phyloP scores from a whole-genome alignment of 2,797 vertebrate genomes.

The Hyperoplus lanceolatus region DNA sequence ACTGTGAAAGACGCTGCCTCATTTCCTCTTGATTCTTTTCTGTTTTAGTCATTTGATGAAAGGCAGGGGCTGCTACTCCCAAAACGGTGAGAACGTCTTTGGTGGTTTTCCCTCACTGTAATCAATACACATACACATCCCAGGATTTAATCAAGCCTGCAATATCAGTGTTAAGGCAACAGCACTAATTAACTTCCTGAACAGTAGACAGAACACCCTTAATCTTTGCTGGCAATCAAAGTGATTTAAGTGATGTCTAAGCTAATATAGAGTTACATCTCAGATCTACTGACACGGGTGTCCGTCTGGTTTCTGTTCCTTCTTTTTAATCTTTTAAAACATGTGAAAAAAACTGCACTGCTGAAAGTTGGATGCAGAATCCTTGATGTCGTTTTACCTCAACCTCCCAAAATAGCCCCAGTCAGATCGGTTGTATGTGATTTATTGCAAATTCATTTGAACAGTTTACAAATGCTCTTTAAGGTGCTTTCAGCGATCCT shows the following conservation, averaged over 20 bases:
- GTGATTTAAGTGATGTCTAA: slow-evolving; percentile 35
- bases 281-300: slow-evolving; percentile 32
- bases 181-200: slow-evolving; percentile 67
- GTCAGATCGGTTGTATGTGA: background rate
- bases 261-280: slow-evolving; percentile 19
- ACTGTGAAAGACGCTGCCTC: slow-evolving; percentile 58
- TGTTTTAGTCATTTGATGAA: slow-evolving; percentile 66
- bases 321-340: slow-evolving; percentile 18
- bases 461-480: no score
- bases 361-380: background rate
- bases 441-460: background rate
- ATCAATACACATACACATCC: slow-evolving; percentile 52
- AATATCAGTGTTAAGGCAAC: slow-evolving; percentile 61
- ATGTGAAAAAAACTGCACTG: background rate
- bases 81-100: slow-evolving; percentile 69
- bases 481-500: no score
- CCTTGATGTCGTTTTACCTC: background rate
- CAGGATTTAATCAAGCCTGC: slow-evolving; percentile 74
- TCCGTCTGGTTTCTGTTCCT: slow-evolving; percentile 10
- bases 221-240: slow-evolving; percentile 60
- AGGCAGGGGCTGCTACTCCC: slow-evolving; percentile 54
- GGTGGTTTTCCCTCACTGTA: slow-evolving; percentile 64
- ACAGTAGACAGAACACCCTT: slow-evolving; percentile 33
- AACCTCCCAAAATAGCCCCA: background rate
- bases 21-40: slow-evolving; percentile 68